These are phyloP conservation scores for Frieseomelitta varia DNA, from an alignment of 1,140 invertebrate species.

Conservation along the genomic window DNA sequence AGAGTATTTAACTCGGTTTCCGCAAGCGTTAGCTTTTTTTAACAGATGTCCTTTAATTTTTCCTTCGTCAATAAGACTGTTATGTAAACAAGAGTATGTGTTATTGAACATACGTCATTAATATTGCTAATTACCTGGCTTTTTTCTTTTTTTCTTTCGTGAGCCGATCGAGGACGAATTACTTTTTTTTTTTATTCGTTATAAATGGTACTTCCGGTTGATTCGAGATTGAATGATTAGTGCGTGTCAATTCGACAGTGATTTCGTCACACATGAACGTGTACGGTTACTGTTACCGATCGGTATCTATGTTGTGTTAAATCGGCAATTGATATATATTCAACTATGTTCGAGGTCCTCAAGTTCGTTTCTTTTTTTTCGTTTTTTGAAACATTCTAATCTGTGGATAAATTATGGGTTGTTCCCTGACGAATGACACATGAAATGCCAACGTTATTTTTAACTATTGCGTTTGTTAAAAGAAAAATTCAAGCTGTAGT, in stretches of 20 bases:
- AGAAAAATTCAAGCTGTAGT: not conserved
- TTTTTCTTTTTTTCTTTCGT: not conserved
- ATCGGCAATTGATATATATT: not conserved
- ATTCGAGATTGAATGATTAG: not conserved
- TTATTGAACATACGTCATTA: slow-evolving; percentile 27
- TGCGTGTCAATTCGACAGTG: not conserved
- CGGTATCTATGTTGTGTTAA: not conserved
- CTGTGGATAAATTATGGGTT: not conserved
- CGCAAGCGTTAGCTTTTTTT: not conserved
- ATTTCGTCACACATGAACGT: not conserved
- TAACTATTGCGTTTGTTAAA: not conserved
- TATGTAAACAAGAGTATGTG: not conserved
- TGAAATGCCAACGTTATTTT: not conserved
- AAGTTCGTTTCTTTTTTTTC: not conserved
- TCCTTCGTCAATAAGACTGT: not conserved
- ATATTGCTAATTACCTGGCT: not conserved
- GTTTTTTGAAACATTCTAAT: not conserved
- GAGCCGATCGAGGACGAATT: not conserved
- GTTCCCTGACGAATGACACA: not conserved
- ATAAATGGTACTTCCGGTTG: not conserved
- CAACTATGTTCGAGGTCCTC: not conserved
- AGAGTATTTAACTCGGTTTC: not conserved
- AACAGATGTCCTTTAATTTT: not conserved
- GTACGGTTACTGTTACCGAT: not conserved
- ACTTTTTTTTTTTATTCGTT: not conserved